These are phyloP conservation scores for Euplagia quadripunctaria DNA, from an alignment of 2,888 invertebrate species.

Conservation along the genomic window DNA sequence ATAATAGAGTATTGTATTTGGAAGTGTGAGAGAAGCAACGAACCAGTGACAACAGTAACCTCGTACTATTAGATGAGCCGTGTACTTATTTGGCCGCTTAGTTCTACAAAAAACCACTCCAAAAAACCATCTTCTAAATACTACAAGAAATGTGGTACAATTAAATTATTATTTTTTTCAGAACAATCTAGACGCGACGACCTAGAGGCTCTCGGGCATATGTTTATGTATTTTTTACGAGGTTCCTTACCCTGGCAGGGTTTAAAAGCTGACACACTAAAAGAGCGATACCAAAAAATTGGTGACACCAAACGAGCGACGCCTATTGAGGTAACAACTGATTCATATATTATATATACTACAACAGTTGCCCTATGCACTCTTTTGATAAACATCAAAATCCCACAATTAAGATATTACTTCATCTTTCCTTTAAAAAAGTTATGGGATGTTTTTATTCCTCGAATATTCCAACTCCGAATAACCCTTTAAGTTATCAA, in stretches of 20 bases:
- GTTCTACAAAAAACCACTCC: neutral
- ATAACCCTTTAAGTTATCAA: neutral
- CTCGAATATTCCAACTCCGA: neutral
- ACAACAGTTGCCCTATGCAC: neutral
- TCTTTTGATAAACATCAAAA: too few relatives aligned
- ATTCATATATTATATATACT: neutral
- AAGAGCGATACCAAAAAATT: slow-evolving; percentile 99
- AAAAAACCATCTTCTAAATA: neutral
- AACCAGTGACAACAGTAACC: too few relatives aligned
- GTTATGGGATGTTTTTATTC: neutral
- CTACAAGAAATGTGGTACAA: neutral
- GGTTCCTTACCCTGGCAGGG: slow-evolving; percentile 99
- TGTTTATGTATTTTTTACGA: slow-evolving; percentile 99
- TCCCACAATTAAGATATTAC: too few relatives aligned
- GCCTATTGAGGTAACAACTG: slow-evolving; percentile 94
- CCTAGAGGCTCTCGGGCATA: slow-evolving; percentile 99
- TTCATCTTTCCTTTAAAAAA: neutral
- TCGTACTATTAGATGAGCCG: neutral
- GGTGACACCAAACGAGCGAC: slow-evolving; percentile 99
- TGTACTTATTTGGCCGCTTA: neutral
- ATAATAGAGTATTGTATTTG: too few relatives aligned
- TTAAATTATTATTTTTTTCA: slow-evolving; percentile 70
- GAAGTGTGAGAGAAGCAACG: too few relatives aligned
- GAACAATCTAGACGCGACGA: slow-evolving; percentile 99
- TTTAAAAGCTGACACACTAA: slow-evolving; percentile 99